A percentile compares a stretch with the other conserved stretches of the same genome.
Evolutionary conservation across 2,888 invertebrate genomes (phyloP).

Genomic region (Thecophora atra): DNA sequence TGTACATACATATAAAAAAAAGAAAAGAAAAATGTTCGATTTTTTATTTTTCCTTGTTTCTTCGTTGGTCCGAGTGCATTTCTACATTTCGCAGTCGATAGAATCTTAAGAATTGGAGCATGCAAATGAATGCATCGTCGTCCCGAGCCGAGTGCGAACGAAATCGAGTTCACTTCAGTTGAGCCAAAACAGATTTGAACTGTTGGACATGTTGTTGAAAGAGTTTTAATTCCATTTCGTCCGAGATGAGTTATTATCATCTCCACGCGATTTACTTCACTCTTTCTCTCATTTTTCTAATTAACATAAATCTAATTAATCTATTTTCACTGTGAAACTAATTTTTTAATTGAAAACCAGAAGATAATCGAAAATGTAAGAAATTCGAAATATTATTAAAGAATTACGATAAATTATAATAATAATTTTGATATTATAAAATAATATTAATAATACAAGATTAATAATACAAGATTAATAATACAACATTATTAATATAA

Average conservation of each 20-base stretch:
- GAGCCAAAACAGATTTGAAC: neutral
- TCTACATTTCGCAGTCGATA: neutral
- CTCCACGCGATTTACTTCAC: neutral
- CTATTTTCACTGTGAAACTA: neutral
- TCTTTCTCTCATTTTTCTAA: neutral
- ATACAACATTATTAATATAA: no score
- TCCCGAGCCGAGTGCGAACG: neutral
- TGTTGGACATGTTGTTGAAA: neutral
- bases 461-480: no score
- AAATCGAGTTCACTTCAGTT: neutral
- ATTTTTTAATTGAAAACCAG: no score
- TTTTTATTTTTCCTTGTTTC: neutral
- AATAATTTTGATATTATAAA: no score
- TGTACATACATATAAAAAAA: neutral
- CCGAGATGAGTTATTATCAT: no score
- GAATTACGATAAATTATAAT: no score
- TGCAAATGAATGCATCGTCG: neutral
- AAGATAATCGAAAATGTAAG: no score
- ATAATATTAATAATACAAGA: no score
- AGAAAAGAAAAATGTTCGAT: neutral
- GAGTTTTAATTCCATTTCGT: neutral
- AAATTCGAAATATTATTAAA: no score
- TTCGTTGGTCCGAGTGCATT: neutral
- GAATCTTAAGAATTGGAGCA: slow-evolving; percentile 32
- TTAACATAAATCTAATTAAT: neutral